Percentiles rank a stretch among this genome's conserved stretches.
These are phyloP conservation scores for Notodonta ziczac DNA, from an alignment of 2,888 invertebrate genomes.

Conservation along the genomic window DNA sequence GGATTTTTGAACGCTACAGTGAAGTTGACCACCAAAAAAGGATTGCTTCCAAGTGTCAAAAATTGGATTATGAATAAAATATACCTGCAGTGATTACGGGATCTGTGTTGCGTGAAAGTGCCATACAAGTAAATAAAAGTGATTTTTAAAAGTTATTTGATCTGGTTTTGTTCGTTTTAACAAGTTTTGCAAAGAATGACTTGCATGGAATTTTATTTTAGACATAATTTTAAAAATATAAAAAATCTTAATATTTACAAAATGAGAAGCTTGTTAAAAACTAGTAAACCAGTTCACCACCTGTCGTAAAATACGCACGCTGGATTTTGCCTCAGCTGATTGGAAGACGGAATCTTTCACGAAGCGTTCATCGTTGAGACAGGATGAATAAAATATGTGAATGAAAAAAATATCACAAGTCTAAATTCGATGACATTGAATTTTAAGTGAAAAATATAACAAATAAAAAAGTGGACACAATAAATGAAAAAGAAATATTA, in stretches of 20 bases:
- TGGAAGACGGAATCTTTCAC: constrained; percentile 49
- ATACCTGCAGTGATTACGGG: constrained; percentile 56
- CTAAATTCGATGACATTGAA: constrained; percentile 12
- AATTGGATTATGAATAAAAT: constrained; percentile 67
- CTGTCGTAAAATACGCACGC: constrained; percentile 54
- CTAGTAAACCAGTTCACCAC: constrained; percentile 48
- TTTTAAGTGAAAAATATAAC: constrained; percentile 14
- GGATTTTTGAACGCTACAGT: constrained; percentile 70
- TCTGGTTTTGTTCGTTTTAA: constrained; percentile 48
- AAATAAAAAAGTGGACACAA: constrained; percentile 12
- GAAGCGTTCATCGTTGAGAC: constrained; percentile 58
- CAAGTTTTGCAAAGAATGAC: constrained; percentile 36
- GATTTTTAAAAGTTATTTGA: constrained; percentile 43
- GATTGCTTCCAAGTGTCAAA: constrained; percentile 71
- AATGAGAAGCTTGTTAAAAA: constrained; percentile 38
- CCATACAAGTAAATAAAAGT: constrained; percentile 62
- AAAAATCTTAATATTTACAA: constrained; percentile 11
- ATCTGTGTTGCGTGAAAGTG: constrained; percentile 64
- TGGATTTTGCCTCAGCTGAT: constrained; percentile 69
- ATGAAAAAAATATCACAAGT: constrained; percentile 23
- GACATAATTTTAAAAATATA: constrained; percentile 10
- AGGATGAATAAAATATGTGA: constrained; percentile 16
- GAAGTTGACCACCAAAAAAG: constrained; percentile 74
- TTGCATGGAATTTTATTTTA: constrained; percentile 13
- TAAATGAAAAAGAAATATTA: constrained; percentile 8